A percentile compares a stretch with the other conserved stretches of the same genome.
phyloP scores from a whole-genome alignment of 1,140 invertebrate genomes.

The Yoshiicerus persimilis region DNA sequence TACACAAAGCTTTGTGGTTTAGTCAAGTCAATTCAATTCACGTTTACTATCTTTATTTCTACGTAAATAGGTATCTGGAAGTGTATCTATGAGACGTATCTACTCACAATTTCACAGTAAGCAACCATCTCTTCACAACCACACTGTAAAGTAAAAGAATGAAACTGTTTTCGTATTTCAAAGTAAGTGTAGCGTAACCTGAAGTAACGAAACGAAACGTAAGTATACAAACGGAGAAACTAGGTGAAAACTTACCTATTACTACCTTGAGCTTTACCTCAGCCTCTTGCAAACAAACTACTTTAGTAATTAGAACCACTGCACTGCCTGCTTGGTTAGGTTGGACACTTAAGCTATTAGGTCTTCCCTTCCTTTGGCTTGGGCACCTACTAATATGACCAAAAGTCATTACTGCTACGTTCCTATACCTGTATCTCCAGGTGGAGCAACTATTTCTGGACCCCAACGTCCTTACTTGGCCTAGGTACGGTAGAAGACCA shows the following conservation, averaged over 20 bases:
- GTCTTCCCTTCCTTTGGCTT: neutral
- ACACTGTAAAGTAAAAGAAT: neutral
- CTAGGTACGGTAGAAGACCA: neutral
- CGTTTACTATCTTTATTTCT: neutral
- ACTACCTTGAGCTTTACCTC: neutral
- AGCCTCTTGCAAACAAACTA: neutral
- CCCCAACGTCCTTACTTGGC: neutral
- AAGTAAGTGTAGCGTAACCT: neutral
- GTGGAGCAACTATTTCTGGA: neutral
- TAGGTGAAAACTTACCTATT: neutral
- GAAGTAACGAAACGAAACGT: neutral
- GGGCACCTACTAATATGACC: neutral
- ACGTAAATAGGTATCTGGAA: neutral
- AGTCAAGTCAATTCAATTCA: neutral
- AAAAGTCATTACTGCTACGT: neutral
- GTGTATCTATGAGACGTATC: neutral
- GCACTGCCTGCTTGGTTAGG: neutral
- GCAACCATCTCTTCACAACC: neutral
- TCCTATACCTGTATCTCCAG: neutral
- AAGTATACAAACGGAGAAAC: neutral
- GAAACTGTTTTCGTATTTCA: neutral
- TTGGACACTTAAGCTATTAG: neutral
- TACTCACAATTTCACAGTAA: neutral
- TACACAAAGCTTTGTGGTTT: neutral
- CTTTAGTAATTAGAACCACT: neutral